A percentile compares a stretch with the other conserved stretches of the same genome.
These are phyloP conservation scores for Pelochelys cantorii DNA, from an alignment of 2,797 vertebrate genomes.

Conservation along the genomic window DNA sequence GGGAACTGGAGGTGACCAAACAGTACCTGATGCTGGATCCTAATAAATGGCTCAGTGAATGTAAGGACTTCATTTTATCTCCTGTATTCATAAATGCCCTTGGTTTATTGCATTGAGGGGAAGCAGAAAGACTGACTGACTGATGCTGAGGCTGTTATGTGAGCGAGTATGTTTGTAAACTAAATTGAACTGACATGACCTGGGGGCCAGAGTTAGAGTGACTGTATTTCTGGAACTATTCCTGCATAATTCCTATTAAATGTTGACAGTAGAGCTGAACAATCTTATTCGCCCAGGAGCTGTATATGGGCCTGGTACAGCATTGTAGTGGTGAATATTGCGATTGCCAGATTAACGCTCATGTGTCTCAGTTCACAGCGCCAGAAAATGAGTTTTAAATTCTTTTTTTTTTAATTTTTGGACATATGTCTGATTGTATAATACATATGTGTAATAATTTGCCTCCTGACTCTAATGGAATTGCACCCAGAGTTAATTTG, in stretches of 20 bases:
- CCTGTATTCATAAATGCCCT: neutral
- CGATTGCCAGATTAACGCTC: conserved; percentile 36
- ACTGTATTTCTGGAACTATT: neutral
- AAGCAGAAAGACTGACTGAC: conserved; percentile 1
- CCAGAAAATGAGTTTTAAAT: conserved; percentile 66
- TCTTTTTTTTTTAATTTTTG: neutral
- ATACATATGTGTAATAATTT: conserved; percentile 33
- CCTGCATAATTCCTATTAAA: conserved; percentile 4
- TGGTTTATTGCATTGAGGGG: neutral
- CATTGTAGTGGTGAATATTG: conserved; percentile 5
- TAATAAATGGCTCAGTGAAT: conserved; percentile 90
- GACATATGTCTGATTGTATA: conserved; percentile 9
- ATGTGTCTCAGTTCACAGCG: conserved; percentile 50
- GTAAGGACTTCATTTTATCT: conserved; percentile 79
- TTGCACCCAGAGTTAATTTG: conserved; percentile 52
- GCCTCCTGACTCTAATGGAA: conserved; percentile 39
- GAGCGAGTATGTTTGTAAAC: neutral
- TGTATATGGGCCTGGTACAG: conserved; percentile 3
- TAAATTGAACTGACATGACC: neutral
- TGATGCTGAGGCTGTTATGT: neutral
- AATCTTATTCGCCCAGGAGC: conserved; percentile 38
- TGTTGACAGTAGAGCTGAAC: conserved; percentile 19
- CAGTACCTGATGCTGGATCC: conserved; percentile 91
- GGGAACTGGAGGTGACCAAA: conserved; percentile 90
- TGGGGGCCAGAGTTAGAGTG: neutral